A percentile compares a stretch with the other conserved stretches of the same genome.
phyloP scores from a whole-genome alignment of 1,140 invertebrate species.

The Metaphire vulgaris region DNA sequence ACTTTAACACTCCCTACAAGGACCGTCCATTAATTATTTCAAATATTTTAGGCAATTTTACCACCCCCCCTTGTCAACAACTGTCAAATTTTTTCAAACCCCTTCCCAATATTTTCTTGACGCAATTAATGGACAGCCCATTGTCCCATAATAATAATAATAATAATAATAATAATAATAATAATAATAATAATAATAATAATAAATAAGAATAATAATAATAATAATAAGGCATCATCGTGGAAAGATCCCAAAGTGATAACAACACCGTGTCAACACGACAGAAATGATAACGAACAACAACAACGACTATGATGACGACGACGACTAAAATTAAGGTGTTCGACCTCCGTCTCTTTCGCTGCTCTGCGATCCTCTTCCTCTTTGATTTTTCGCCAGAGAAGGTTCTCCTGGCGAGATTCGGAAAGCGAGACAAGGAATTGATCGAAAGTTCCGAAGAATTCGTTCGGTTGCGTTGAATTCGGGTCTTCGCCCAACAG shows the following conservation, averaged over 20 bases:
- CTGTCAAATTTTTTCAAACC: too few species aligned
- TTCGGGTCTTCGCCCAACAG: constrained; percentile 85
- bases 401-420: constrained; percentile 81
- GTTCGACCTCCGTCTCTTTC: constrained; percentile 73
- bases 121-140: too few species aligned
- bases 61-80: too few species aligned
- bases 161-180: background rate
- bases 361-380: constrained; percentile 84
- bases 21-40: too few species aligned
- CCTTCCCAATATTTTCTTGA: too few species aligned
- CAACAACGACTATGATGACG: too few species aligned
- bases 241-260: background rate
- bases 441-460: constrained; percentile 88
- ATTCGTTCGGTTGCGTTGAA: constrained; percentile 82
- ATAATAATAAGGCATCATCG: background rate
- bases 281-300: too few species aligned
- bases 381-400: constrained; percentile 71
- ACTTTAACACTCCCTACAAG: too few species aligned
- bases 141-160: too few species aligned
- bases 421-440: constrained; percentile 79
- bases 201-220: background rate
- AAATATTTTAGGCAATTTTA: too few species aligned
- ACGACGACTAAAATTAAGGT: background rate
- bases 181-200: background rate
- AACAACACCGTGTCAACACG: background rate